Percentiles rank a stretch among this genome's conserved stretches.
Evolutionary conservation across 2,113 vertebrate genomes (phyloP).

Genomic region (Camarhynchus parvulus): DNA sequence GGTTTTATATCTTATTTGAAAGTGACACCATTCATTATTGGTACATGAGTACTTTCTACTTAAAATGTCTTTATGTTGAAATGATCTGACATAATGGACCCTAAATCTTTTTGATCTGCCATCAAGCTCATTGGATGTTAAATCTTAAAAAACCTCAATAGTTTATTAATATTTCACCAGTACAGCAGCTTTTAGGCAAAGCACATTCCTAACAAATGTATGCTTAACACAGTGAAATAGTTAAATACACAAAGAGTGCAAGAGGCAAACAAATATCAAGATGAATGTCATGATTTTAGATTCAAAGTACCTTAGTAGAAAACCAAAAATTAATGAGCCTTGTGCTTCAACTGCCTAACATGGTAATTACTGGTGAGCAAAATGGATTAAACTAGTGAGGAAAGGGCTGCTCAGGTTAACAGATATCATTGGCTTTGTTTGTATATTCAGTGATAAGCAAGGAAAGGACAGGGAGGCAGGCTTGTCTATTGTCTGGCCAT

Average conservation of each 20-base stretch:
- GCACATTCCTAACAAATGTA: background rate
- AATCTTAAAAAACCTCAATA: background rate
- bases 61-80: background rate
- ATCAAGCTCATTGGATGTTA: background rate
- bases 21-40: background rate
- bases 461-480: background rate
- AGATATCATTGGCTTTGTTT: background rate
- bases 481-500: background rate
- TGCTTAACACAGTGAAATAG: background rate
- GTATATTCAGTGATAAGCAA: background rate
- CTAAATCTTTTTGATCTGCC: background rate
- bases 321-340: background rate
- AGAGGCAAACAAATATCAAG: background rate
- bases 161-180: slow-evolving; percentile 23
- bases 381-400: background rate
- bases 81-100: background rate
- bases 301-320: background rate
- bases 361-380: background rate
- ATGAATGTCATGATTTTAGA: background rate
- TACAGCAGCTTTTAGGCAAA: slow-evolving; percentile 3
- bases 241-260: background rate
- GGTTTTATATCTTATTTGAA: background rate
- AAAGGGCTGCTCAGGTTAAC: background rate
- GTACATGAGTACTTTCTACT: background rate
- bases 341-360: background rate